Conservation (phyloP, 1,140 invertebrate genomes). For the Caenorhabditis tropicalis region DNA sequence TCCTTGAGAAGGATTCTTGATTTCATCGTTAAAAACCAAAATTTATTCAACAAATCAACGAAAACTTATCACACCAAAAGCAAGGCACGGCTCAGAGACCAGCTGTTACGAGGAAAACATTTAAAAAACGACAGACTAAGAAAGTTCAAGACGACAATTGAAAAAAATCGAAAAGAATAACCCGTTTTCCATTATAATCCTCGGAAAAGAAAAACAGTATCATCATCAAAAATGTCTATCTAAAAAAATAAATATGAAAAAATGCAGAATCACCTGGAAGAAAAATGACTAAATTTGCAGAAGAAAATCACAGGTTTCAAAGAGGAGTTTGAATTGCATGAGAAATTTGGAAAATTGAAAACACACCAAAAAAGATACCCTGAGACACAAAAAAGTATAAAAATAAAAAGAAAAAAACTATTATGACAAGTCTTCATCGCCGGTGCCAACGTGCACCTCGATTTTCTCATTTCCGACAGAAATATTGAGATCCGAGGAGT, state of each 20-base stretch:
- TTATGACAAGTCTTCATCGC: background rate
- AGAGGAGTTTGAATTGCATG: background rate
- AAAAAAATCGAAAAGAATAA: background rate
- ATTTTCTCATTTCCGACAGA: constrained; percentile 29
- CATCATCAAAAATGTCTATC: background rate
- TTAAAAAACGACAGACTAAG: background rate
- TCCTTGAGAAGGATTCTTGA: background rate
- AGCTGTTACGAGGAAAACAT: background rate
- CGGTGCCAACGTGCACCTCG: constrained; percentile 1
- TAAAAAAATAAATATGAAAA: constrained; percentile 36
- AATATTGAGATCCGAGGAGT: constrained; percentile 11
- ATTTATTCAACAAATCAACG: constrained; percentile 30
- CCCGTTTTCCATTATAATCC: background rate
- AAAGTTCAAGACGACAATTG: background rate
- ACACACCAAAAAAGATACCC: background rate
- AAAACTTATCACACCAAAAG: constrained; percentile 23
- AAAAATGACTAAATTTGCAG: constrained; percentile 7
- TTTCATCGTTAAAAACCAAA: background rate
- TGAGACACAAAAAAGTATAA: background rate
- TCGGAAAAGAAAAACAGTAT: background rate
- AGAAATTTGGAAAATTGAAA: background rate
- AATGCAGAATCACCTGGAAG: background rate
- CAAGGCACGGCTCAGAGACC: constrained; percentile 41
- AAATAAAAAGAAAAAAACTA: background rate
- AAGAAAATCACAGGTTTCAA: constrained; percentile 28